Evolutionary conservation across 2,113 vertebrate genomes (phyloP).

Genomic region (Numenius arquata): DNA sequence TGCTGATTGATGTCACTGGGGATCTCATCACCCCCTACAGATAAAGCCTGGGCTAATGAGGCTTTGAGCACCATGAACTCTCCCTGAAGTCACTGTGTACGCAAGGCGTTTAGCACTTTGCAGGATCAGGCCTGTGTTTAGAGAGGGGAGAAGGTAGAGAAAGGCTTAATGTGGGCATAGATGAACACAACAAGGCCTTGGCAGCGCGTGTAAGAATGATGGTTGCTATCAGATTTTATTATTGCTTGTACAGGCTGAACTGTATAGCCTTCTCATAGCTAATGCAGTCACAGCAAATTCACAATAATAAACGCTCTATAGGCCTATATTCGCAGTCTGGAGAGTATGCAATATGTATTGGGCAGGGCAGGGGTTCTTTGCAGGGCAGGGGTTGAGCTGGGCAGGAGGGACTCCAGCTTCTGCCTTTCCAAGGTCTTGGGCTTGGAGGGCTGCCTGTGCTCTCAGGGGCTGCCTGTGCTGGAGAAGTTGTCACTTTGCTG

Average conservation of each 20-base stretch:
- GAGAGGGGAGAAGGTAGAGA: not conserved
- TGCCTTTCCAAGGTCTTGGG: not conserved
- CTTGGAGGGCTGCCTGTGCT: not conserved
- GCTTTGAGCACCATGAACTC: constrained; percentile 6
- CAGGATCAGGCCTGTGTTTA: not conserved
- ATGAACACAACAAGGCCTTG: not conserved
- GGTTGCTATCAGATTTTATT: not conserved
- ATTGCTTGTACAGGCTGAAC: not conserved
- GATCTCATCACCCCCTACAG: constrained; percentile 37
- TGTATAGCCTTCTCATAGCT: not conserved
- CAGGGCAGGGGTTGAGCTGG: not conserved
- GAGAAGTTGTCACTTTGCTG: not conserved
- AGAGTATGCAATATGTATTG: not conserved
- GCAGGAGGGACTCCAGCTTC: not conserved
- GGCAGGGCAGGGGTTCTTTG: not conserved
- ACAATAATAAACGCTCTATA: not conserved
- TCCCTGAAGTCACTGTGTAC: not conserved
- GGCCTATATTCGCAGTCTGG: not conserved
- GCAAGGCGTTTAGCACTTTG: not conserved
- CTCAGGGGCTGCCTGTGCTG: not conserved
- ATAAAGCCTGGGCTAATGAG: constrained; percentile 39
- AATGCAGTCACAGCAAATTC: not conserved
- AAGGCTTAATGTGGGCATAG: not conserved
- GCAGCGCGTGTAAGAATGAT: not conserved
- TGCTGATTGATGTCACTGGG: constrained; percentile 16